These are phyloP conservation scores for Rhabdomys dilectus DNA, from an alignment of 2,113 vertebrate species.

Conservation along the genomic window DNA sequence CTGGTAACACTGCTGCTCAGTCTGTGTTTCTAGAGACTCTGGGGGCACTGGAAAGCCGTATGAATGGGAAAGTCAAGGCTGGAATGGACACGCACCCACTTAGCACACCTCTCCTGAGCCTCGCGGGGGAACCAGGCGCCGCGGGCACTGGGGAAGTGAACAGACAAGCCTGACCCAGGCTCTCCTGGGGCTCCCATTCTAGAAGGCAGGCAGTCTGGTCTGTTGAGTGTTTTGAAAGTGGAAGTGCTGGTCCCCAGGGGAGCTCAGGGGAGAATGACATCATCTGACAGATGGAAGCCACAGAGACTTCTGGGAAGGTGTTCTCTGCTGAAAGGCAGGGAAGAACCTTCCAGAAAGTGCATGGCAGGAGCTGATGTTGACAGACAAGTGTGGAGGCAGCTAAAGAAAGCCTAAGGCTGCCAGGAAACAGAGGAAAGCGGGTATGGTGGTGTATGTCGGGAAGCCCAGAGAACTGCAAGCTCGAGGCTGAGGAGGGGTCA, in stretches of 20 bases:
- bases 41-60: background rate
- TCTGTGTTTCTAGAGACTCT: background rate
- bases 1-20: background rate
- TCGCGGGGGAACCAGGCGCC: rapidly evolving
- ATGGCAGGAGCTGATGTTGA: background rate
- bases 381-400: background rate
- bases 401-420: background rate
- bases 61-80: background rate
- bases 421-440: background rate
- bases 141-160: background rate
- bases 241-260: background rate
- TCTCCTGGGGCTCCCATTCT: background rate
- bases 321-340: background rate
- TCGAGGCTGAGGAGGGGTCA: background rate
- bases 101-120: background rate
- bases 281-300: background rate
- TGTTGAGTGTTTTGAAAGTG: background rate
- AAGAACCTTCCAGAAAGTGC: background rate
- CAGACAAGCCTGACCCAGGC: background rate
- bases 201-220: background rate
- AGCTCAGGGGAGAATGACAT: background rate
- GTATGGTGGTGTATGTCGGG: background rate
- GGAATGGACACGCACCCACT: background rate
- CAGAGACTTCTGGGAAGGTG: background rate
- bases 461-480: background rate